These are phyloP conservation scores for Ailurus styani DNA, from an alignment of 2,113 vertebrate species.

Conservation along the genomic window DNA sequence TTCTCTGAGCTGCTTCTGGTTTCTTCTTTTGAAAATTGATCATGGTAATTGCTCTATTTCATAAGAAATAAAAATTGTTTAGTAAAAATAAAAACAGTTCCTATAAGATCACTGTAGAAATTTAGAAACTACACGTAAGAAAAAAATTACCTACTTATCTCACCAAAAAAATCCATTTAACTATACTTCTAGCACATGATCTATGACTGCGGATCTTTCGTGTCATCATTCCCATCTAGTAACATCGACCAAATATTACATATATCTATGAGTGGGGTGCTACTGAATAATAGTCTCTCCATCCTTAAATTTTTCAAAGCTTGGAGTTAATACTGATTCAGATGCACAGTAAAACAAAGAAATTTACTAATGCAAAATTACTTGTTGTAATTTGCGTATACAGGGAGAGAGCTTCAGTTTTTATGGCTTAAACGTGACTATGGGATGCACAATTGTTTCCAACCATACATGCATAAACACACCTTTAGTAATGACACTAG, in stretches of 20 bases:
- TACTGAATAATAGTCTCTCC: neutral
- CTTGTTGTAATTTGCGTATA: neutral
- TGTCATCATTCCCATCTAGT: neutral
- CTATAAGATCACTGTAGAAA: neutral
- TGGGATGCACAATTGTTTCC: neutral
- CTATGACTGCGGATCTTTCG: neutral
- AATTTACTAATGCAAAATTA: neutral
- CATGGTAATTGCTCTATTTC: neutral
- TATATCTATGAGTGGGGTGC: fast-evolving
- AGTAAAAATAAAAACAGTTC: neutral
- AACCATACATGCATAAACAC: neutral
- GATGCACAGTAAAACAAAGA: neutral
- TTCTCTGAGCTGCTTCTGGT: neutral
- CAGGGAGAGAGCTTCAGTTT: neutral
- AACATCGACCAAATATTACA: neutral
- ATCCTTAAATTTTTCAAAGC: neutral
- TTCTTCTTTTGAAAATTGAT: neutral
- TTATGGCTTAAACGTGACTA: neutral
- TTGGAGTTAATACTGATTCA: neutral
- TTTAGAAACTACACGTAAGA: neutral
- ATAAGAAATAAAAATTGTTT: neutral
- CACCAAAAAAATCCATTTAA: neutral
- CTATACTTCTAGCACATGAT: neutral
- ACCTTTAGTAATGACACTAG: neutral
- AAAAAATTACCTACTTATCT: neutral